Conservation (phyloP, 1,140 invertebrate genomes). For the Drosophila biarmipes region DNA sequence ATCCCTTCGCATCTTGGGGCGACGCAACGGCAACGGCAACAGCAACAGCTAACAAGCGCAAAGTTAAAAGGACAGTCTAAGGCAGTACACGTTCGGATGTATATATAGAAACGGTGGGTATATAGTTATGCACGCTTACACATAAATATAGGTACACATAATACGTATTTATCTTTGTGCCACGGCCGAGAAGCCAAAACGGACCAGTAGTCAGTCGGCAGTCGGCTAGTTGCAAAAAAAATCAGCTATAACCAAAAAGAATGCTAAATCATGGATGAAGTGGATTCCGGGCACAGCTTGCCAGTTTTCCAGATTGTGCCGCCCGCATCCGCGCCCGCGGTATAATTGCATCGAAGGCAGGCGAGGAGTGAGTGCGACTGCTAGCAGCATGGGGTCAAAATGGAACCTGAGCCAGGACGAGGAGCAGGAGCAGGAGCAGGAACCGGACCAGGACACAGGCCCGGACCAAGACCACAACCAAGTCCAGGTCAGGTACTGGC, state of each 20-base stretch:
- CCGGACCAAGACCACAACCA: conserved; percentile 3
- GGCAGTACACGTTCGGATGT: conserved; percentile 44
- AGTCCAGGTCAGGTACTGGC: conserved; percentile 11
- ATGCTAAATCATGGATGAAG: conserved; percentile 75
- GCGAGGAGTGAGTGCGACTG: conserved; percentile 5
- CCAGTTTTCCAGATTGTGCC: neutral
- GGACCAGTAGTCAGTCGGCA: neutral
- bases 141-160: conserved; percentile 26
- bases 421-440: neutral
- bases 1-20: conserved; percentile 9
- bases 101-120: conserved; percentile 20
- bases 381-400: conserved; percentile 64
- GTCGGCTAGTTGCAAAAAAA: conserved; percentile 17
- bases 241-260: conserved; percentile 59
- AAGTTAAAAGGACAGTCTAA: conserved; percentile 71
- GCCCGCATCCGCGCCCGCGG: conserved; percentile 18
- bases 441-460: neutral
- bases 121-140: conserved; percentile 10
- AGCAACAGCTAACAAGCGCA: conserved; percentile 63
- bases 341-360: conserved; percentile 77
- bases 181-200: conserved; percentile 3
- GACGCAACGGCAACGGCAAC: neutral
- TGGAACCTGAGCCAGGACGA: conserved; percentile 1
- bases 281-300: conserved; percentile 48
- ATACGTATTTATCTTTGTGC: conserved; percentile 27